These are phyloP conservation scores for Tuberolachnus salignus DNA, from an alignment of 2,888 invertebrate genomes.

Conservation along the genomic window DNA sequence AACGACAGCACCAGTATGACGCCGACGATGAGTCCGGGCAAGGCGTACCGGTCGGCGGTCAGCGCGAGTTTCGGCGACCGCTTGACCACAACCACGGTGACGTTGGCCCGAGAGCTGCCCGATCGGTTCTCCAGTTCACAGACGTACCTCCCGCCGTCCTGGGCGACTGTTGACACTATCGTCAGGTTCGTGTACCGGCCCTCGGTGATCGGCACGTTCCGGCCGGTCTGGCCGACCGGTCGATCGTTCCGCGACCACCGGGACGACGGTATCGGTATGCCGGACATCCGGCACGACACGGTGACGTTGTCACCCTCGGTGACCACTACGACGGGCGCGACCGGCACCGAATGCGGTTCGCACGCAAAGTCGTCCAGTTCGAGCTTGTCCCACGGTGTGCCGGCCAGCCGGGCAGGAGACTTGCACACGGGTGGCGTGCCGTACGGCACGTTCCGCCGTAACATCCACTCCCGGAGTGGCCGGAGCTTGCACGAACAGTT, in stretches of 20 bases:
- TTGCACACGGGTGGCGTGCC: slow-evolving; percentile 75
- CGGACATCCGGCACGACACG: slow-evolving; percentile 62
- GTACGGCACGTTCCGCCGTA: slow-evolving; percentile 76
- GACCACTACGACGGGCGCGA: slow-evolving; percentile 68
- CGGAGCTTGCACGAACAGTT: slow-evolving; percentile 79
- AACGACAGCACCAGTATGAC: slow-evolving; percentile 71
- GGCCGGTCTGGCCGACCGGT: slow-evolving; percentile 18
- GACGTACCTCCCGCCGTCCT: slow-evolving; percentile 77
- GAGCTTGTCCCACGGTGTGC: slow-evolving; percentile 76
- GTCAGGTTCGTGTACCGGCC: slow-evolving; percentile 76
- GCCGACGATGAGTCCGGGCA: slow-evolving; percentile 66
- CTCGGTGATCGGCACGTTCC: slow-evolving; percentile 52
- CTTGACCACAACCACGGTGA: slow-evolving; percentile 71
- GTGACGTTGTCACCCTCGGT: slow-evolving; percentile 77
- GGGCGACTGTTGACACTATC: slow-evolving; percentile 73
- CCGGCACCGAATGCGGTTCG: slow-evolving; percentile 72
- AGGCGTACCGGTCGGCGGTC: slow-evolving; percentile 64
- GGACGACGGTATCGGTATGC: slow-evolving; percentile 57
- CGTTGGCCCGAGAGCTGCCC: slow-evolving; percentile 75
- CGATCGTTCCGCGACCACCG: slow-evolving; percentile 58
- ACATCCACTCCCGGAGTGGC: slow-evolving; percentile 80
- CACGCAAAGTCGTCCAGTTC: slow-evolving; percentile 82
- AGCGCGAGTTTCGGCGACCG: slow-evolving; percentile 63
- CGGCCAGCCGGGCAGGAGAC: slow-evolving; percentile 69
- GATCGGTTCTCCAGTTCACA: slow-evolving; percentile 83